Conservation (phyloP, 2,797 vertebrate genomes). For the Aselliscus stoliczkanus region DNA sequence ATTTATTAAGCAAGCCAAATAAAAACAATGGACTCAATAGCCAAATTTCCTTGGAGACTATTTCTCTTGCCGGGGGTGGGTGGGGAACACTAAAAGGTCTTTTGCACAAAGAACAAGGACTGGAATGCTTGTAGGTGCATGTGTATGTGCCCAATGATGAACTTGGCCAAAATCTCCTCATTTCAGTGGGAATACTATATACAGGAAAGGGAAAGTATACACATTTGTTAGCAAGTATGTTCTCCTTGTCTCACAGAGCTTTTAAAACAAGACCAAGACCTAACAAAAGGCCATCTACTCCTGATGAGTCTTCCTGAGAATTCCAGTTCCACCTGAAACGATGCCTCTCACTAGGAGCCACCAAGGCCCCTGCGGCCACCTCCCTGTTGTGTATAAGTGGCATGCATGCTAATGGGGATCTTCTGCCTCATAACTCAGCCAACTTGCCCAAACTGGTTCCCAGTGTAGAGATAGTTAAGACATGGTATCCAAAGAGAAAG, state of each 20-base stretch:
- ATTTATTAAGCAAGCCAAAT: conserved; percentile 15
- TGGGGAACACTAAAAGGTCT: background rate
- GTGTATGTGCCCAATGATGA: background rate
- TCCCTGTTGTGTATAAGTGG: background rate
- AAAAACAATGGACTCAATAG: background rate
- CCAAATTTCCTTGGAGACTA: background rate
- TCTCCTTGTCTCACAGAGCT: background rate
- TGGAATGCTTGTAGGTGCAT: background rate
- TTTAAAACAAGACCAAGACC: background rate
- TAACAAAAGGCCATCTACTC: background rate
- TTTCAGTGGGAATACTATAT: background rate
- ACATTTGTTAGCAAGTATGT: background rate
- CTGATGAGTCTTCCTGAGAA: background rate
- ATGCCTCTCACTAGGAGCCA: background rate
- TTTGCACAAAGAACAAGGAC: background rate
- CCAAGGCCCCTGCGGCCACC: background rate
- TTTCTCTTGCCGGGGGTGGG: background rate
- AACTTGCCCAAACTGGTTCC: background rate
- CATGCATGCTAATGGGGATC: background rate
- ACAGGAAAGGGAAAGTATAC: background rate
- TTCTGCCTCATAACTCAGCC: background rate
- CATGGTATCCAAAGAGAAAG: background rate
- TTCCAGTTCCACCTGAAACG: background rate
- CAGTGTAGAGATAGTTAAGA: background rate
- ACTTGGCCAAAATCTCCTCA: background rate